These are phyloP conservation scores for Diloba caeruleocephala DNA, from an alignment of 2,888 invertebrate species.

Conservation along the genomic window DNA sequence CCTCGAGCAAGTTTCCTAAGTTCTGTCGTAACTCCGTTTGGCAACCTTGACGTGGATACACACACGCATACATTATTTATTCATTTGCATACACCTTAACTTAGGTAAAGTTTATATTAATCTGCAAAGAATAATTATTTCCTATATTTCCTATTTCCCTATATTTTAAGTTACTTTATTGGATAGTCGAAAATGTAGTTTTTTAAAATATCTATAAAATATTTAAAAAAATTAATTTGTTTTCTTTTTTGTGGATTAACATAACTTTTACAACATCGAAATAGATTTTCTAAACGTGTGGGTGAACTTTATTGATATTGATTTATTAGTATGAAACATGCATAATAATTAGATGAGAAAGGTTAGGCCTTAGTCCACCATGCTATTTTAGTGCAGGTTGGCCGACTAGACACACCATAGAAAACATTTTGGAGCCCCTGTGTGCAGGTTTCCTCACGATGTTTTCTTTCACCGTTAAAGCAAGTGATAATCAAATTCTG, in stretches of 20 bases:
- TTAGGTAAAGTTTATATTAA: slow-evolving; percentile 20
- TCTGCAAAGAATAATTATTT: slow-evolving; percentile 15
- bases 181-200: not conserved
- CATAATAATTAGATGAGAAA: too few species aligned
- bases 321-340: too few species aligned
- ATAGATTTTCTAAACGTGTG: too few species aligned
- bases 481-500: too few species aligned
- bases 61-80: slow-evolving; percentile 32
- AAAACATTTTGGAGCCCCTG: too few species aligned
- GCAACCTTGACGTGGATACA: slow-evolving; percentile 46
- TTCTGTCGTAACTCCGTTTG: slow-evolving; percentile 38
- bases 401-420: too few species aligned
- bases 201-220: not conserved
- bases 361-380: too few species aligned
- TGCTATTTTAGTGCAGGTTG: too few species aligned
- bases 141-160: slow-evolving; percentile 18
- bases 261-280: too few species aligned
- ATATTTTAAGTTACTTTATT: slow-evolving; percentile 21
- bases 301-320: too few species aligned
- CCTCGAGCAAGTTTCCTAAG: slow-evolving; percentile 26
- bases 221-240: not conserved
- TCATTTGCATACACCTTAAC: slow-evolving; percentile 46
- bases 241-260: not conserved
- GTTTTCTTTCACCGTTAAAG: too few species aligned
- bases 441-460: too few species aligned